Percentiles rank a stretch among this genome's conserved stretches.
Evolutionary conservation across 2,888 invertebrate species (phyloP).

Genomic region (Halictus ligatus): DNA sequence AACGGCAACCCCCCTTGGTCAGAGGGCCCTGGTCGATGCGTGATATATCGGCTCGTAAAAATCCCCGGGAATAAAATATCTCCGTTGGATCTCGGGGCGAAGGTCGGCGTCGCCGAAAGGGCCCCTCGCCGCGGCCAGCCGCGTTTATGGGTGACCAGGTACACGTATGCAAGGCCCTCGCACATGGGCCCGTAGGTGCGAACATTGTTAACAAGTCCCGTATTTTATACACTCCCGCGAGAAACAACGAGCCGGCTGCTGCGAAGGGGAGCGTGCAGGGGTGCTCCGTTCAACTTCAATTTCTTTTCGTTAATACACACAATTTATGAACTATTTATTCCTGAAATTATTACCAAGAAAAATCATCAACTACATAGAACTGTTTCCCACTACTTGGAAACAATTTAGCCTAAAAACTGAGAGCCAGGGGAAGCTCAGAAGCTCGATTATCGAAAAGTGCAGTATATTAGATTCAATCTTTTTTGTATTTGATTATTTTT

Average conservation of each 20-base stretch:
- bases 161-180: slow-evolving; percentile 56
- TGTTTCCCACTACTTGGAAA: too few relatives aligned
- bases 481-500: too few relatives aligned
- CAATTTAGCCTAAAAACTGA: too few relatives aligned
- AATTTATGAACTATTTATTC: background rate
- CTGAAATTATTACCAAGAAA: too few relatives aligned
- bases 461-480: too few relatives aligned
- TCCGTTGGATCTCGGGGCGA: slow-evolving; percentile 81
- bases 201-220: slow-evolving; percentile 84
- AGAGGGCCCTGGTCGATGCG: slow-evolving; percentile 77
- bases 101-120: slow-evolving; percentile 84
- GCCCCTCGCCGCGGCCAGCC: slow-evolving; percentile 66
- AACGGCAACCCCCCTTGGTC: slow-evolving; percentile 62
- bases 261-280: slow-evolving; percentile 67
- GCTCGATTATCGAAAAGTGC: too few relatives aligned
- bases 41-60: slow-evolving; percentile 85
- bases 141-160: slow-evolving; percentile 70
- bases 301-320: background rate
- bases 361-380: too few relatives aligned
- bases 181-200: slow-evolving; percentile 78
- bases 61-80: slow-evolving; percentile 84
- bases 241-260: slow-evolving; percentile 65
- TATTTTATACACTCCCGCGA: slow-evolving; percentile 79
- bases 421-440: too few relatives aligned
- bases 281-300: slow-evolving; percentile 65